Evolutionary conservation across 2,797 vertebrate genomes (phyloP).

Genomic region (Silurus aristotelis): DNA sequence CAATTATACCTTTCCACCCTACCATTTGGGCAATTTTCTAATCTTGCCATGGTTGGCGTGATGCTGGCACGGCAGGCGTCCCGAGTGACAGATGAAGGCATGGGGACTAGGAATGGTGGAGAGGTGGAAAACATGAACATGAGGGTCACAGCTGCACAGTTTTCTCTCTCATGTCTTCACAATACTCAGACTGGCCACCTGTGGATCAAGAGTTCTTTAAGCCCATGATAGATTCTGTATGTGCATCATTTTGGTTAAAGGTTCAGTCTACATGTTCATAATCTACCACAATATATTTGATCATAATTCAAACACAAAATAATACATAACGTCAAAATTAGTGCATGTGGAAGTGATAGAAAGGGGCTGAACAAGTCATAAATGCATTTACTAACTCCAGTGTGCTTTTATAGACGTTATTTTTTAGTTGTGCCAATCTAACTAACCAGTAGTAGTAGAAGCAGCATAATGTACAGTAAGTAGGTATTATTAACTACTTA

Average conservation of each 20-base stretch:
- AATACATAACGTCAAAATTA: neutral
- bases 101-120: conserved; percentile 71
- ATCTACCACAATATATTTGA: neutral
- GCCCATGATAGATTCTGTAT: neutral
- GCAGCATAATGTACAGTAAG: neutral
- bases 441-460: neutral
- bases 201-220: conserved; percentile 13
- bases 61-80: conserved; percentile 76
- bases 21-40: conserved; percentile 99
- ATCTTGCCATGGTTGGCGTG: conserved; percentile 88
- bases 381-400: neutral
- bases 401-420: neutral
- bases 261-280: neutral
- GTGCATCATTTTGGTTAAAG: neutral
- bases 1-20: conserved; percentile 99
- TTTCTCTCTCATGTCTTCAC: neutral
- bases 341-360: neutral
- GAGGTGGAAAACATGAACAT: conserved; percentile 72
- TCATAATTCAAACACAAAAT: neutral
- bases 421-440: neutral
- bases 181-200: conserved; percentile 9
- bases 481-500: neutral
- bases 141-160: conserved; percentile 71
- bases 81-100: conserved; percentile 92
- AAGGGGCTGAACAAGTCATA: neutral